Conservation (phyloP, 2,113 vertebrate species). For the Austrofundulus limnaeus region DNA sequence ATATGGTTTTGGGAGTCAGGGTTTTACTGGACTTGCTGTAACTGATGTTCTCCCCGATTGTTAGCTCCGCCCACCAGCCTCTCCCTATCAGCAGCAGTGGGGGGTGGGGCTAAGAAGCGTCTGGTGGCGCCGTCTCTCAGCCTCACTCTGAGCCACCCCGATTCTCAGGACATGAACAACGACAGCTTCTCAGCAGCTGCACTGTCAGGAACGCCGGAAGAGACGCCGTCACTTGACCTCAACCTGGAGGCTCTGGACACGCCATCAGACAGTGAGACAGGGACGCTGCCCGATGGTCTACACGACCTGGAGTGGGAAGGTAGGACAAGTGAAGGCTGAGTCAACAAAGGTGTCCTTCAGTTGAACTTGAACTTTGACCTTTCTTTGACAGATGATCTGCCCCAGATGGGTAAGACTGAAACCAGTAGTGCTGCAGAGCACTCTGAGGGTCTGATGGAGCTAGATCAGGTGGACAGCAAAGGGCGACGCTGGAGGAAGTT, state of each 20-base stretch:
- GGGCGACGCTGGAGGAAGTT: slow-evolving; percentile 83
- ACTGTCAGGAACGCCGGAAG: slow-evolving; percentile 51
- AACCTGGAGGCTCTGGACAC: slow-evolving; percentile 85
- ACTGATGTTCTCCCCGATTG: neutral
- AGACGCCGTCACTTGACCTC: slow-evolving; percentile 77
- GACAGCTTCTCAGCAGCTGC: slow-evolving; percentile 58
- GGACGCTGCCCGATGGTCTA: slow-evolving; percentile 72
- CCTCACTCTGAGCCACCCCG: slow-evolving; percentile 59
- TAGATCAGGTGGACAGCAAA: slow-evolving; percentile 75
- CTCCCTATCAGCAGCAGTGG: slow-evolving; percentile 70
- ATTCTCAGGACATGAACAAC: slow-evolving; percentile 34
- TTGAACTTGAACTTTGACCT: slow-evolving; percentile 7
- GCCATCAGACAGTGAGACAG: slow-evolving; percentile 82
- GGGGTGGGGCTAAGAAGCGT: slow-evolving; percentile 74
- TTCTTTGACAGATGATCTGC: slow-evolving; percentile 79
- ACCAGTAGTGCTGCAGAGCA: slow-evolving; percentile 42
- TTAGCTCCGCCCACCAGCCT: slow-evolving; percentile 75
- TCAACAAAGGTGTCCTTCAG: neutral
- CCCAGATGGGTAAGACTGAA: slow-evolving; percentile 41
- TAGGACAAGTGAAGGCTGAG: slow-evolving; percentile 16
- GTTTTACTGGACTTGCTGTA: too few relatives aligned
- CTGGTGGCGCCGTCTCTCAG: slow-evolving; percentile 77
- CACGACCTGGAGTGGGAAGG: slow-evolving; percentile 87
- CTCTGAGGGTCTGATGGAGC: slow-evolving; percentile 67
- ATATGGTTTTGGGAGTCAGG: too few relatives aligned